Conservation (phyloP, 2,113 vertebrate genomes). For the Daboia siamensis region DNA sequence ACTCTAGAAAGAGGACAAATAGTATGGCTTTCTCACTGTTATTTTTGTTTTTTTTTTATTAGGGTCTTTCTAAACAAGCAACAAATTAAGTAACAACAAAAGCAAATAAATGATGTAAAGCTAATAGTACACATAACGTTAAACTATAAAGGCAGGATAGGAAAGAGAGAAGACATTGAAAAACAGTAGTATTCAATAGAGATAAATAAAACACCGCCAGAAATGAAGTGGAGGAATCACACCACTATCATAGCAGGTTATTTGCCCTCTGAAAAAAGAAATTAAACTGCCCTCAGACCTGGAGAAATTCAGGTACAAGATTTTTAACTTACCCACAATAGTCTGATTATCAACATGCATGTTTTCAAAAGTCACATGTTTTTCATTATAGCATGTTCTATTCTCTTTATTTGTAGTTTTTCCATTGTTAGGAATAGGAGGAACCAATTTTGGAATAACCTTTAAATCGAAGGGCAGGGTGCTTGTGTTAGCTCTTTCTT, state of each 20-base stretch:
- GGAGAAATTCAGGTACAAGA: neutral
- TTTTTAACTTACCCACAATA: slow-evolving; percentile 67
- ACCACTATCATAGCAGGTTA: neutral
- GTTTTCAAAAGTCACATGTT: slow-evolving; percentile 63
- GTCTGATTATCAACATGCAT: slow-evolving; percentile 25
- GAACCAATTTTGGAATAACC: slow-evolving; percentile 9
- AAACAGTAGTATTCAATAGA: neutral
- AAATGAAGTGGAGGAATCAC: neutral
- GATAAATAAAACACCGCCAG: neutral
- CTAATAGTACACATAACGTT: neutral
- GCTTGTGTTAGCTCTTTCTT: slow-evolving; percentile 17
- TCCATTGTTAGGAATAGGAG: slow-evolving; percentile 20
- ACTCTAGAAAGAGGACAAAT: neutral
- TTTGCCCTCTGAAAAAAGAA: neutral
- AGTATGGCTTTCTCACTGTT: neutral
- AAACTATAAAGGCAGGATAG: neutral
- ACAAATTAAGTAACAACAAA: neutral
- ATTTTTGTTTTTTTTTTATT: neutral
- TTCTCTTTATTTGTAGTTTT: slow-evolving; percentile 21
- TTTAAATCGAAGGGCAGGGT: slow-evolving; percentile 10
- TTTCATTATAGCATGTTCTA: slow-evolving; percentile 46
- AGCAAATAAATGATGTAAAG: neutral
- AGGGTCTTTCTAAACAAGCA: neutral
- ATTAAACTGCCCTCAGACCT: neutral
- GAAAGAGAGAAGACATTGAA: neutral